phyloP scores from a whole-genome alignment of 2,888 invertebrate species.

The Branchellion lobata region DNA sequence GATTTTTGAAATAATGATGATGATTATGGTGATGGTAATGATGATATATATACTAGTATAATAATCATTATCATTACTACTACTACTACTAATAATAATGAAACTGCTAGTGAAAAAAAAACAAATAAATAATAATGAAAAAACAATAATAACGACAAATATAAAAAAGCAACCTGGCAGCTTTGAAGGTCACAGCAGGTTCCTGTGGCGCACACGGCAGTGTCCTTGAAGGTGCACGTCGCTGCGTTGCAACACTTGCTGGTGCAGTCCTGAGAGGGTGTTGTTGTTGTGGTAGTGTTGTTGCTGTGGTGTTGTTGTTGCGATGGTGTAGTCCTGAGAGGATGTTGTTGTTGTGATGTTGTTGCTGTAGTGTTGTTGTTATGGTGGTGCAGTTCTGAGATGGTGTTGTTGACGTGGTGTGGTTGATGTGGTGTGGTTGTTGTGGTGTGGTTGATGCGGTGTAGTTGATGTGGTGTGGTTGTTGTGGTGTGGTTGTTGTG shows the following conservation, averaged over 20 bases:
- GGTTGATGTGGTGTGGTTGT: background rate
- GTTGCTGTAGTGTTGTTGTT: background rate
- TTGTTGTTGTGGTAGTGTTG: background rate
- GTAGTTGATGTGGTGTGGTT: background rate
- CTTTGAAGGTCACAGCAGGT: constrained; percentile 79
- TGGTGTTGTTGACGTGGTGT: background rate
- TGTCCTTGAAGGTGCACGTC: background rate
- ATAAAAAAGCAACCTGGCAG: constrained; percentile 64
- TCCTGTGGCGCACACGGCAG: constrained; percentile 70
- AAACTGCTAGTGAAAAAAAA: background rate
- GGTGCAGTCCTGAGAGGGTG: constrained; percentile 9
- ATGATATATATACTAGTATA: no score
- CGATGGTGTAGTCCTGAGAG: background rate
- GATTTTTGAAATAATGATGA: background rate
- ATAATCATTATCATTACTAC: no score
- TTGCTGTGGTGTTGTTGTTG: background rate
- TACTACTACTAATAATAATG: no score
- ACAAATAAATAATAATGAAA: background rate
- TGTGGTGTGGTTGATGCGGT: background rate
- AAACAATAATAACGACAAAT: background rate
- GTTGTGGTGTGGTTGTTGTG: background rate
- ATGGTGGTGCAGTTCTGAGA: background rate
- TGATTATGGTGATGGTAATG: no score
- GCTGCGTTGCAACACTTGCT: constrained; percentile 1
- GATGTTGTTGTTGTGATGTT: background rate